Conservation (phyloP, 2,888 invertebrate genomes). For the Cryptosula pallasiana region DNA sequence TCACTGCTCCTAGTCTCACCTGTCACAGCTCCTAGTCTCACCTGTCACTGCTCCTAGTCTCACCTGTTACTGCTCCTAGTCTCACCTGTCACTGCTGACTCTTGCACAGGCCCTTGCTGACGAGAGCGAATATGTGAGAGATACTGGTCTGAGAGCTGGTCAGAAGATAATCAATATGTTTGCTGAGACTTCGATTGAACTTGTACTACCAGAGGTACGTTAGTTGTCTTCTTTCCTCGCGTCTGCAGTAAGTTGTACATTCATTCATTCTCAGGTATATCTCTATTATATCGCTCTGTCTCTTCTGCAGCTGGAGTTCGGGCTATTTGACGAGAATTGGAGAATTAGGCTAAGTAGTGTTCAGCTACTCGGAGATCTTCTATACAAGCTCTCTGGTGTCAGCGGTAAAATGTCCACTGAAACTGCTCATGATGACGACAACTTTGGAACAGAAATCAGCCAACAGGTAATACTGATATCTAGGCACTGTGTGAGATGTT, state of each 20-base stretch:
- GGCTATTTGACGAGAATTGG: conserved; percentile 98
- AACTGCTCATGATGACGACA: conserved; percentile 96
- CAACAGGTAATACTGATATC: conserved; percentile 42
- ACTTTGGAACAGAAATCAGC: conserved; percentile 80
- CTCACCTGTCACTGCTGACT: too few species aligned
- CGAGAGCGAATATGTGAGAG: conserved; percentile 96
- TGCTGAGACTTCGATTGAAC: conserved; percentile 86
- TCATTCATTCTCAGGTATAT: neutral
- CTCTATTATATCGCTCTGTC: neutral
- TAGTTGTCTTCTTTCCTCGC: neutral
- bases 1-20: too few species aligned
- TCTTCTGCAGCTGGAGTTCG: conserved; percentile 69
- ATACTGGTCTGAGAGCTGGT: conserved; percentile 92
- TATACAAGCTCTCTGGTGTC: conserved; percentile 88
- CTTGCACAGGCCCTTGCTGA: conserved; percentile 76
- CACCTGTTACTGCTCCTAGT: too few species aligned
- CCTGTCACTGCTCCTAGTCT: too few species aligned
- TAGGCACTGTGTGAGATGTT: too few species aligned
- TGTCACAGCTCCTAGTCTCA: too few species aligned
- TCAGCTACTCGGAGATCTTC: conserved; percentile 86
- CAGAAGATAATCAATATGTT: conserved; percentile 94
- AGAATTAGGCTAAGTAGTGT: conserved; percentile 87
- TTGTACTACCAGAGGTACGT: conserved; percentile 74
- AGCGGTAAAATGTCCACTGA: conserved; percentile 99
- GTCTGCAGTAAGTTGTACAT: neutral